A percentile compares a stretch with the other conserved stretches of the same genome.
Conservation (phyloP, 2,113 vertebrate genomes). For the Anoura caudifer region DNA sequence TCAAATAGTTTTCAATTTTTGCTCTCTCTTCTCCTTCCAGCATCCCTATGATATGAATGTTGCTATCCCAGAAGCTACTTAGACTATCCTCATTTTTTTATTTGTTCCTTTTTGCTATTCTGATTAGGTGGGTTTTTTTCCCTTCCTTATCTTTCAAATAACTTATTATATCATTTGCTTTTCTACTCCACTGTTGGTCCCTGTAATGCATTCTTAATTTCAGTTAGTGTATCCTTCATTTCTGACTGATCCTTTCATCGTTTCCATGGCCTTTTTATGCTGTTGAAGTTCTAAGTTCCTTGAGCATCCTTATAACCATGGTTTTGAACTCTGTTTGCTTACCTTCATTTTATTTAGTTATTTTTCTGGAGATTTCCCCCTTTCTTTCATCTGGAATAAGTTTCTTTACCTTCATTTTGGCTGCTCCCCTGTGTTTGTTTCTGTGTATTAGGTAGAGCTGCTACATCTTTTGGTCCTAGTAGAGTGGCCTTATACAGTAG, state of each 20-base stretch:
- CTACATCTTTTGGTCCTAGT: not conserved
- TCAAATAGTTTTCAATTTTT: not conserved
- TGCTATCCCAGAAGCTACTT: not conserved
- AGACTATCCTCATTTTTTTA: not conserved
- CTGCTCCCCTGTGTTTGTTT: not conserved
- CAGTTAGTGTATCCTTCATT: not conserved
- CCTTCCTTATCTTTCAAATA: not conserved
- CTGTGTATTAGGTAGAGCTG: not conserved
- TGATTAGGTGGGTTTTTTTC: not conserved
- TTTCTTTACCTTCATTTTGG: not conserved
- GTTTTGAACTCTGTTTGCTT: not conserved
- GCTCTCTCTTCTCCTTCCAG: not conserved
- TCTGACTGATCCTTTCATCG: not conserved
- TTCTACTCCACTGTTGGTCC: not conserved
- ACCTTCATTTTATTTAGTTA: not conserved
- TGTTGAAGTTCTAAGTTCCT: not conserved
- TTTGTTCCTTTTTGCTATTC: not conserved
- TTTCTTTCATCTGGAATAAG: not conserved
- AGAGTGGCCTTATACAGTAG: not conserved
- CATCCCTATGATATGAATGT: not conserved
- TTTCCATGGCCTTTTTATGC: not conserved
- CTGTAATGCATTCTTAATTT: not conserved
- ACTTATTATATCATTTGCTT: not conserved
- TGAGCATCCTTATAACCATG: not conserved
- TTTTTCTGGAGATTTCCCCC: not conserved